Conservation (phyloP, 2,888 invertebrate species). For the Eupithecia abbreviata region DNA sequence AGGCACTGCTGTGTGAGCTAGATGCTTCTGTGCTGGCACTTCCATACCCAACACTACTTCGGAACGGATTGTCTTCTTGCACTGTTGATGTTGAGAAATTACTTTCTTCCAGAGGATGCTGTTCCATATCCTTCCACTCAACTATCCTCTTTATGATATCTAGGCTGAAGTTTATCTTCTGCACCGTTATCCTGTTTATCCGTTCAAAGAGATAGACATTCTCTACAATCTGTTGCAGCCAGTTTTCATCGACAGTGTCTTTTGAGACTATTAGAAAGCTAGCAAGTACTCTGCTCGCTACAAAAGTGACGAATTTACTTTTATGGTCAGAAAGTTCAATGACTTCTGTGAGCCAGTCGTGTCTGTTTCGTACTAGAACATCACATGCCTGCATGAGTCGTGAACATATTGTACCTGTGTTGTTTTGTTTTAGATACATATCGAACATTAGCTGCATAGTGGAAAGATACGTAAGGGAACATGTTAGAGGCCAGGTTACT, state of each 20-base stretch:
- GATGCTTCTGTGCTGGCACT: constrained; percentile 59
- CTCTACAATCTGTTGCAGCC: constrained; percentile 90
- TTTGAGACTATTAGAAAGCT: constrained; percentile 93
- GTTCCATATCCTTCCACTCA: constrained; percentile 93
- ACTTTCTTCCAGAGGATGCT: constrained; percentile 91
- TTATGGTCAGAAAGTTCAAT: constrained; percentile 90
- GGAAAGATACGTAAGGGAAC: constrained; percentile 90
- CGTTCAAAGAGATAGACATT: constrained; percentile 87
- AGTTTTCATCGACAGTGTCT: constrained; percentile 90
- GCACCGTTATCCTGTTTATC: constrained; percentile 86
- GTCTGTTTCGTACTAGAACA: constrained; percentile 90
- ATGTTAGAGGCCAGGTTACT: constrained; percentile 76
- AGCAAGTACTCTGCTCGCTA: constrained; percentile 91
- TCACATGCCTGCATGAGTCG: constrained; percentile 91
- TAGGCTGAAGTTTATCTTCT: constrained; percentile 92
- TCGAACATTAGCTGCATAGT: constrained; percentile 93
- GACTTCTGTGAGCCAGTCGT: constrained; percentile 92
- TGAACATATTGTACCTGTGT: constrained; percentile 91
- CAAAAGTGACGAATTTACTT: constrained; percentile 91
- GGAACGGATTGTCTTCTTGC: constrained; percentile 75
- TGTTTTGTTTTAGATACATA: constrained; percentile 92
- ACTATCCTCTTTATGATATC: constrained; percentile 94
- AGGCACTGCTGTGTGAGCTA: constrained; percentile 64
- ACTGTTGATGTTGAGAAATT: constrained; percentile 70
- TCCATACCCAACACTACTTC: constrained; percentile 69